Evolutionary conservation across 2,113 vertebrate species (phyloP).

Genomic region (Trogon melanurus): DNA sequence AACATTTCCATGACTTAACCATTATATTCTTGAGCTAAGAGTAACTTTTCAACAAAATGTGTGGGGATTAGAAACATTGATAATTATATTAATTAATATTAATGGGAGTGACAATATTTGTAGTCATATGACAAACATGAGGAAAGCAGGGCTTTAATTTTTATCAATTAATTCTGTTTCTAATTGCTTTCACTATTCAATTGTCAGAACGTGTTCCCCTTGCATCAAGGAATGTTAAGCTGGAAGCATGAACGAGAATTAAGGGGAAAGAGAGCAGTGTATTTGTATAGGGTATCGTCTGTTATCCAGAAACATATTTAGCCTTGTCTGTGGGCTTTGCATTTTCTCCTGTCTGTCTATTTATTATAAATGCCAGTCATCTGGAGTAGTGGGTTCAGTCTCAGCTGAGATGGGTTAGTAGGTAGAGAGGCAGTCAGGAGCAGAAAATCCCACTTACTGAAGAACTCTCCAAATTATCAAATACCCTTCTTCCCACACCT

Average conservation of each 20-base stretch:
- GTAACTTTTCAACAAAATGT: conserved; percentile 53
- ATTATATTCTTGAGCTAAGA: conserved; percentile 55
- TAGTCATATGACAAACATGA: conserved; percentile 68
- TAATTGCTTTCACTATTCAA: conserved; percentile 54
- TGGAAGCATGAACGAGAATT: neutral
- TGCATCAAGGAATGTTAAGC: neutral
- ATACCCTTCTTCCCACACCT: neutral
- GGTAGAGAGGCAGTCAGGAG: neutral
- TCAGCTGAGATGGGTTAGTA: neutral
- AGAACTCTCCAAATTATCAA: neutral
- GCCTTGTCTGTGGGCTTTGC: neutral
- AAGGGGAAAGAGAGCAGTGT: neutral
- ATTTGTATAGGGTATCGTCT: neutral
- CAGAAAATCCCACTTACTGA: neutral
- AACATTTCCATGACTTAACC: conserved; percentile 51
- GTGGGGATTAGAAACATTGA: conserved; percentile 64
- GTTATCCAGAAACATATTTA: neutral
- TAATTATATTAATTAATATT: conserved; percentile 72
- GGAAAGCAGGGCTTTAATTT: conserved; percentile 62
- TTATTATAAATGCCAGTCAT: neutral
- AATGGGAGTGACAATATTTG: conserved; percentile 65
- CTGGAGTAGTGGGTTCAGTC: neutral
- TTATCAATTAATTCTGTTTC: conserved; percentile 62
- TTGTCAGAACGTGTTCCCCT: conserved; percentile 36
- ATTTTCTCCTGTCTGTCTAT: neutral